Base-by-base conservation (phyloP, 1,140 invertebrate genomes). In the Wasmannia auropunctata region DNA sequence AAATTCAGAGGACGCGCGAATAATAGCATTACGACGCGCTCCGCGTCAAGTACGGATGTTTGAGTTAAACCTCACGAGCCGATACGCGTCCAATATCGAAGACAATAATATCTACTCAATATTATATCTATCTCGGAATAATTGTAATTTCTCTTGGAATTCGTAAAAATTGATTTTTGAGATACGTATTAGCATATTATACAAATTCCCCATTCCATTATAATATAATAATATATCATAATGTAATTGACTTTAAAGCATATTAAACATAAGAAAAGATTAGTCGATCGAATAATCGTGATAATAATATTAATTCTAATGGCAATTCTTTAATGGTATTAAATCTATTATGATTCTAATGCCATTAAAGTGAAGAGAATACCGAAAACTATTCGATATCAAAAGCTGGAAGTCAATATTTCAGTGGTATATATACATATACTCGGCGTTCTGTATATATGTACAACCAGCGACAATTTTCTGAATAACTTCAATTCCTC, bases 401-500 rank as follows among this genome's bases (percentile, higher is more conserved):
- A 40, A 16, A 37, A 37, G 25, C n/a, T 37, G 22, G 8, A 25
- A 22, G 65, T 72, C 51, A 51, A 81, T 70, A 70, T 25, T 81
- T 69, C 14, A 19, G 34, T 46, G n/a, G 49, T 34, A 83, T 40
- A 58, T n/a, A 19, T 16, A 16, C n/a, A n/a, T n/a, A n/a, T n/a
- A n/a, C 16, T 25, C 34, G 1, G 5, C 19, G 14, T 16, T 28
- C 25, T 56, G 16, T 37, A 34, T n/a, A n/a, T n/a, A n/a, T n/a
- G n/a, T 54, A 46, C 28, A 65, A 37, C 22, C 43, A 28, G 28
- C 62, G 80, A 81, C 79, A 91, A 83, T 90, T 91, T 91, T 86
- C 79, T 4, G 69, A 88, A 70, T 86, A 91, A 90, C 75, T 91
- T 72, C 79, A 60, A 87, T 87, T 88, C 37, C 62, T 49, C 51